A percentile compares a stretch with the other conserved stretches of the same genome.
These are phyloP conservation scores for Myrmecobius fasciatus DNA, from an alignment of 2,113 vertebrate genomes.

Conservation along the genomic window DNA sequence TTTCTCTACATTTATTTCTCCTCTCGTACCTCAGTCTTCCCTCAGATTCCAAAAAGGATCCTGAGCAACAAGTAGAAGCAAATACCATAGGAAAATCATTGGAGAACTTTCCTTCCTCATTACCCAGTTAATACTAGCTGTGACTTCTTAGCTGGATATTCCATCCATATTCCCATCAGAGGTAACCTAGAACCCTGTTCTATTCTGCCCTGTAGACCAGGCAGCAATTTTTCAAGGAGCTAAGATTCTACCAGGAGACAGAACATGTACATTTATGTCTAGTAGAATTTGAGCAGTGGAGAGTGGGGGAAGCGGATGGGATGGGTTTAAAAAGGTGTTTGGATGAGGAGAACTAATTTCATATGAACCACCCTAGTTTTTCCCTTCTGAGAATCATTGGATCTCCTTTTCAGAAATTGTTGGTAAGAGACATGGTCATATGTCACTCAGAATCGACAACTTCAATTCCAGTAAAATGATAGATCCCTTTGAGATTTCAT, in stretches of 20 bases:
- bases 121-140: neutral
- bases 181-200: neutral
- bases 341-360: no score
- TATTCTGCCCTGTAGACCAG: no score
- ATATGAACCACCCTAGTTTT: no score
- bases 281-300: no score
- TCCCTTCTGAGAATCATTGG: no score
- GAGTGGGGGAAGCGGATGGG: no score
- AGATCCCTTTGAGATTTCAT: neutral
- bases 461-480: neutral
- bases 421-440: neutral
- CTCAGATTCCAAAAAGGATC: neutral
- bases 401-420: neutral
- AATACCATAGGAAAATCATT: neutral
- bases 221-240: no score
- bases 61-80: neutral
- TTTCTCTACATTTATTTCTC: neutral
- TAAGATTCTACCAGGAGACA: no score
- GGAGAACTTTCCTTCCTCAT: neutral
- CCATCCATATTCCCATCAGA: neutral
- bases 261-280: no score
- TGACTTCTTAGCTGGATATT: neutral
- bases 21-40: neutral
- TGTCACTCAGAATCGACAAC: neutral
- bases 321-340: no score